Conservation (phyloP, 1,140 invertebrate species). For the Dermatophagoides farinae region DNA sequence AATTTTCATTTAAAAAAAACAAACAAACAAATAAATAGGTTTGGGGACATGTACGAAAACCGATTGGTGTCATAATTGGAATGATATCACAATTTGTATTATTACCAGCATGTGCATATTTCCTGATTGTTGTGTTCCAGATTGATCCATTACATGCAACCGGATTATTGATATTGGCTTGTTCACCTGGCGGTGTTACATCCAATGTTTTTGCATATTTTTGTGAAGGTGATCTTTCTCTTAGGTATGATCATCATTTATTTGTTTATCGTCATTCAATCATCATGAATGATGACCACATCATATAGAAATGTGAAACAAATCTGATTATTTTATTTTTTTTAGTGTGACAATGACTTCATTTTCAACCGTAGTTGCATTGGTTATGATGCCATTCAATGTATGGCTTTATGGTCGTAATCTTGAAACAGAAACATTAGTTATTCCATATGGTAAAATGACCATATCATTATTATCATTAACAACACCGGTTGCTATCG, state of each 20-base stretch:
- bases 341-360: slow-evolving; percentile 27
- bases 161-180: slow-evolving; percentile 22
- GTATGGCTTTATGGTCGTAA: slow-evolving; percentile 24
- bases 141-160: slow-evolving; percentile 18
- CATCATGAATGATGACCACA: too few species aligned
- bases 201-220: slow-evolving; percentile 29
- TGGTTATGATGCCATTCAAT: slow-evolving; percentile 27
- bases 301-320: background rate
- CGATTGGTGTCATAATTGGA: slow-evolving; percentile 26
- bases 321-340: slow-evolving; percentile 15
- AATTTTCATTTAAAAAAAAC: too few species aligned
- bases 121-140: slow-evolving; percentile 17
- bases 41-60: slow-evolving; percentile 22
- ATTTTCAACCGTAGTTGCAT: slow-evolving; percentile 24
- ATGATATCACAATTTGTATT: slow-evolving; percentile 28
- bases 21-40: too few species aligned
- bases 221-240: slow-evolving; percentile 26
- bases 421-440: slow-evolving; percentile 22
- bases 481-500: slow-evolving; percentile 23
- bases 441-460: slow-evolving; percentile 27
- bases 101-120: slow-evolving; percentile 25
- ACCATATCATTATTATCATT: slow-evolving; percentile 23
- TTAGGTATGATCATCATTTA: slow-evolving; percentile 22
- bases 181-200: slow-evolving; percentile 26
- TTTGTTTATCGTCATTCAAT: background rate